These are phyloP conservation scores for Pteronura brasiliensis DNA, from an alignment of 2,113 vertebrate genomes.

Conservation along the genomic window DNA sequence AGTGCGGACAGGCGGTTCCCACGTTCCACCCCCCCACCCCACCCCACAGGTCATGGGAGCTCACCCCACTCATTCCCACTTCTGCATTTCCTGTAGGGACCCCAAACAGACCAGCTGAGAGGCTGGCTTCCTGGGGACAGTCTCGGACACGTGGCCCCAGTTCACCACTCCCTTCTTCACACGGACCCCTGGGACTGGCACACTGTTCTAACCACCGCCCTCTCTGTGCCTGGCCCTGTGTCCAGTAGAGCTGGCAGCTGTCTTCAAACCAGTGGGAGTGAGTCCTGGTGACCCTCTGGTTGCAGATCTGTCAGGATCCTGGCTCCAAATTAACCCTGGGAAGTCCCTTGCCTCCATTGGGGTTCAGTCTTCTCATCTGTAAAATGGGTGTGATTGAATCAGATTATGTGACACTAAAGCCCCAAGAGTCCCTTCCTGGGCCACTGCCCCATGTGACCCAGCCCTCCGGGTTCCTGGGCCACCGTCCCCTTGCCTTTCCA, in stretches of 20 bases:
- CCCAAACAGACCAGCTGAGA: background rate
- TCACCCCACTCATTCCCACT: background rate
- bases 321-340: background rate
- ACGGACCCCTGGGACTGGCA: background rate
- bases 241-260: background rate
- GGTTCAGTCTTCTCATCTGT: background rate
- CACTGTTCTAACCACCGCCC: background rate
- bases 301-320: background rate
- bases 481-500: background rate
- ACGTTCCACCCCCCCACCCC: background rate
- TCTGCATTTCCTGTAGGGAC: background rate
- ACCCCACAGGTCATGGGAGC: background rate
- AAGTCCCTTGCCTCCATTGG: background rate
- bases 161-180: background rate
- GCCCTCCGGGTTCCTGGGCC: background rate
- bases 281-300: no score
- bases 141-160: background rate
- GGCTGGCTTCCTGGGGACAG: background rate
- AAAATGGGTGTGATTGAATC: background rate
- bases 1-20: background rate
- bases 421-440: background rate
- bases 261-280: rapidly evolving
- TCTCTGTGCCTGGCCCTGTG: no score
- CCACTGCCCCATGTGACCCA: background rate
- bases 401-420: background rate